phyloP scores from a whole-genome alignment of 2,113 vertebrate genomes.

The Bostrychus sinensis region DNA sequence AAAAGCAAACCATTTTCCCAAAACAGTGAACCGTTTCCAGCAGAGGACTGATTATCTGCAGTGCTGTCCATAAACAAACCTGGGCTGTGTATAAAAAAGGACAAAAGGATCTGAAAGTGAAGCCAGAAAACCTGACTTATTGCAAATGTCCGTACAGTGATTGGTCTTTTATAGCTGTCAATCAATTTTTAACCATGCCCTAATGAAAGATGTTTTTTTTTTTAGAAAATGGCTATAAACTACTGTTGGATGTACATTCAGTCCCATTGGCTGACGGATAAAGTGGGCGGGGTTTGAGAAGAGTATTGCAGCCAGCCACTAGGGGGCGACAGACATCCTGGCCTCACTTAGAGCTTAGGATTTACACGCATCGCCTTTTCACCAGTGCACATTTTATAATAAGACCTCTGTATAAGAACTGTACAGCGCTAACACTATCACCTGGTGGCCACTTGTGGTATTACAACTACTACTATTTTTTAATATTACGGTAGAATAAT shows the following conservation, averaged over 20 bases:
- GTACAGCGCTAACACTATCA: not conserved
- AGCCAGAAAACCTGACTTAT: not conserved
- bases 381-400: not conserved
- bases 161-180: slow-evolving; percentile 10
- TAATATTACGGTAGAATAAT: no score
- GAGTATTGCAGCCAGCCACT: not conserved
- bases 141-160: slow-evolving; percentile 8
- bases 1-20: not conserved
- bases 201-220: no score
- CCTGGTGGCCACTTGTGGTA: not conserved
- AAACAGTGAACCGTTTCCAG: slow-evolving; percentile 5
- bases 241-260: not conserved
- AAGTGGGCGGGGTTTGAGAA: not conserved
- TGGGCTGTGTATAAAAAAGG: not conserved
- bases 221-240: not conserved
- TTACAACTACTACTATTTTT: no score
- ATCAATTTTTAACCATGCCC: no score
- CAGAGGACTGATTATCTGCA: slow-evolving; percentile 23
- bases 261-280: not conserved
- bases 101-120: not conserved
- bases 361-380: not conserved
- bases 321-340: slow-evolving; percentile 4
- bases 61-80: slow-evolving; percentile 26
- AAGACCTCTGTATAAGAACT: no score
- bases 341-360: not conserved